Evolutionary conservation across 2,888 invertebrate genomes (phyloP).

Genomic region (Phengaris alcon): DNA sequence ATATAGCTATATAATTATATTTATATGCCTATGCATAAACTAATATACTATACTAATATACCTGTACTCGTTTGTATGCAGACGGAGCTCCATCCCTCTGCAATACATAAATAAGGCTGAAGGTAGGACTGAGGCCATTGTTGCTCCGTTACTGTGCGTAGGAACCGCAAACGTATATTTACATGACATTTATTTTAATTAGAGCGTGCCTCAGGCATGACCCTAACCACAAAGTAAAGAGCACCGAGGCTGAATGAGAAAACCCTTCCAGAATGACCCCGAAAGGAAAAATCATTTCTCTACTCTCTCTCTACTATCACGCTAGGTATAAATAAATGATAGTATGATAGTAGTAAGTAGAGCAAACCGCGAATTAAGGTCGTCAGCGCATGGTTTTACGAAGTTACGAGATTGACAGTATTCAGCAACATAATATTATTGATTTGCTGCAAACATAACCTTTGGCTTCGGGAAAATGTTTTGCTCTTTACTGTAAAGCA

Average conservation of each 20-base stretch:
- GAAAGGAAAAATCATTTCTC: too few relatives aligned
- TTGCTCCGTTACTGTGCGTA: background rate
- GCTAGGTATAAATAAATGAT: background rate
- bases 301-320: background rate
- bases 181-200: slow-evolving; percentile 12
- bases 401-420: too few relatives aligned
- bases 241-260: background rate
- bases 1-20: too few relatives aligned
- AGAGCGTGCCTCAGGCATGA: background rate
- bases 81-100: background rate
- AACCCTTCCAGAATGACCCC: background rate
- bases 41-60: background rate
- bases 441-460: too few relatives aligned
- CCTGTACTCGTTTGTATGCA: background rate
- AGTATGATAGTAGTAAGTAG: background rate
- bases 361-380: background rate
- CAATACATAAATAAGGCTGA: background rate
- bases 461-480: too few relatives aligned
- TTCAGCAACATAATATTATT: too few relatives aligned
- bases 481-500: too few relatives aligned
- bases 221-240: background rate
- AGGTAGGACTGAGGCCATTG: slow-evolving; percentile 1
- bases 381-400: too few relatives aligned
- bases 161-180: slow-evolving; percentile 4
- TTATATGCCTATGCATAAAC: too few relatives aligned